A percentile compares a stretch with the other conserved stretches of the same genome.
Evolutionary conservation across 1,140 invertebrate genomes (phyloP).

Genomic region (Euura lappo): DNA sequence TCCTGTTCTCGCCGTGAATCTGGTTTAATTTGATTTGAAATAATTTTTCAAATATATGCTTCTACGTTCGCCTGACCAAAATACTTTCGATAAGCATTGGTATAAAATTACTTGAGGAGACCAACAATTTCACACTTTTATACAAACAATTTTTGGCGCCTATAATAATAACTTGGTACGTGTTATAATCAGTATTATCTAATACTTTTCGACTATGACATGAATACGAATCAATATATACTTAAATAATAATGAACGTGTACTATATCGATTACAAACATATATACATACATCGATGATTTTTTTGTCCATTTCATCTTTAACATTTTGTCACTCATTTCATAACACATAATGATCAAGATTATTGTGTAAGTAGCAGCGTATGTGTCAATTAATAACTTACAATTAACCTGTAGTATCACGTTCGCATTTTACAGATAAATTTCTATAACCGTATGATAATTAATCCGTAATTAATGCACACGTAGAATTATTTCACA

Average conservation of each 20-base stretch:
- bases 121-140: conserved; percentile 46
- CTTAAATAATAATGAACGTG: neutral
- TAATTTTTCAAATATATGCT: neutral
- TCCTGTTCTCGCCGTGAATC: neutral
- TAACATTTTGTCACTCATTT: neutral
- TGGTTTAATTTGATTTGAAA: neutral
- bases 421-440: neutral
- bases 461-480: no score
- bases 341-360: neutral
- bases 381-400: conserved; percentile 42
- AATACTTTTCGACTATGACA: neutral
- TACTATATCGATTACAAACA: conserved; percentile 20
- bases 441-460: conserved; percentile 29
- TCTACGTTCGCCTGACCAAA: neutral
- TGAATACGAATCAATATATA: neutral
- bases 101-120: neutral
- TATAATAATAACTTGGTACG: conserved; percentile 5
- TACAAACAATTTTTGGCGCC: conserved; percentile 31
- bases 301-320: neutral
- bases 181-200: neutral
- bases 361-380: conserved; percentile 27
- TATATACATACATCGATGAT: conserved; percentile 16
- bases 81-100: neutral
- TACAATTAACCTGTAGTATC: neutral
- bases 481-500: no score